Evolutionary conservation across 2,797 vertebrate species (phyloP).

Genomic region (Paratrypauchen microcephalus): DNA sequence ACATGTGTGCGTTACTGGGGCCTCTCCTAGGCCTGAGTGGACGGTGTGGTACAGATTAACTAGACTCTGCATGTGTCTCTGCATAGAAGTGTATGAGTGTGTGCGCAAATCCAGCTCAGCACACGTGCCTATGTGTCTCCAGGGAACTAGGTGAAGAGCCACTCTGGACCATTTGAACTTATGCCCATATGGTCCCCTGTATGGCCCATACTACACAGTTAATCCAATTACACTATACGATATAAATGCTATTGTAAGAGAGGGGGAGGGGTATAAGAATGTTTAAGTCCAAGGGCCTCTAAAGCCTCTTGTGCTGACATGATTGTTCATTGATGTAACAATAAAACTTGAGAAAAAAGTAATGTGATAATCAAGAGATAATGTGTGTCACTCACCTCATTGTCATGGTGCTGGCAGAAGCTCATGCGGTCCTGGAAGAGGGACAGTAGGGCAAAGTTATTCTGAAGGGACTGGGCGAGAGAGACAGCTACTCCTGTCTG

Average conservation of each 20-base stretch:
- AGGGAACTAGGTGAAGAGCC: conserved; percentile 75
- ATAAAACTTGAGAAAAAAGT: background rate
- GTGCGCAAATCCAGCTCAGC: conserved; percentile 61
- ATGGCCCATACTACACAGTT: conserved; percentile 48
- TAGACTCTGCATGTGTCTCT: conserved; percentile 54
- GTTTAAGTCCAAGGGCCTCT: background rate
- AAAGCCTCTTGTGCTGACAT: background rate
- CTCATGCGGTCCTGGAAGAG: conserved; percentile 86
- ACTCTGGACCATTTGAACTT: conserved; percentile 71
- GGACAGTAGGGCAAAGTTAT: conserved; percentile 85
- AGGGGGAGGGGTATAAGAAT: background rate
- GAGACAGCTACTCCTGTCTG: conserved; percentile 60
- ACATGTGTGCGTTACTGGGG: conserved; percentile 66
- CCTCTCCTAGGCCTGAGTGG: conserved; percentile 54
- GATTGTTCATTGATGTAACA: background rate
- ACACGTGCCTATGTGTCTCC: conserved; percentile 62
- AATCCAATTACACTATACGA: conserved; percentile 43
- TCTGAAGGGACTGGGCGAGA: conserved; percentile 75
- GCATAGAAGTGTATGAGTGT: conserved; percentile 40
- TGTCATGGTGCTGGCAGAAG: conserved; percentile 90
- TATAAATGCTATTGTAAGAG: background rate
- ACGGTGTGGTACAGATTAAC: conserved; percentile 76
- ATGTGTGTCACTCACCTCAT: conserved; percentile 78
- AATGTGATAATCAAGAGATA: background rate
- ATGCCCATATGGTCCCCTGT: conserved; percentile 67